A percentile compares a stretch with the other conserved stretches of the same genome.
phyloP scores from a whole-genome alignment of 2,113 vertebrate species.

The Podocnemis expansa region DNA sequence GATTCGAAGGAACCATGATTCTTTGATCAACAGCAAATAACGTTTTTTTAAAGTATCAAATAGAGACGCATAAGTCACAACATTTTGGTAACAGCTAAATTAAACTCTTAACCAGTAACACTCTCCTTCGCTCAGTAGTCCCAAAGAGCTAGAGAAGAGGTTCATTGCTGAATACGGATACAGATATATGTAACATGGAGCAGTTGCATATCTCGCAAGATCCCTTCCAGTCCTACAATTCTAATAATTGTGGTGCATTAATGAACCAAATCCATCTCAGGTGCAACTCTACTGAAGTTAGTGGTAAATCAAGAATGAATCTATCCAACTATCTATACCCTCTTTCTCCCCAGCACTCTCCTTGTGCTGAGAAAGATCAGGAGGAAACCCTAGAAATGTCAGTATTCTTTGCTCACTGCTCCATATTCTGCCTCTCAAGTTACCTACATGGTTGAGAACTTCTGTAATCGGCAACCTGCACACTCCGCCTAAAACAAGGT shows the following conservation, averaged over 20 bases:
- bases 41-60: neutral
- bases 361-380: neutral
- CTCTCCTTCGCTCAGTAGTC: neutral
- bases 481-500: neutral
- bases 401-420: neutral
- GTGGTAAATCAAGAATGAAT: neutral
- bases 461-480: neutral
- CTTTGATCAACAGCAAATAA: neutral
- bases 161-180: neutral
- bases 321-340: neutral
- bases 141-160: neutral
- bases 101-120: neutral
- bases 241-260: neutral
- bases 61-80: neutral
- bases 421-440: neutral
- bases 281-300: neutral
- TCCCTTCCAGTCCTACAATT: too few relatives aligned
- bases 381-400: neutral
- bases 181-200: neutral
- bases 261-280: neutral
- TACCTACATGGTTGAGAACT: neutral
- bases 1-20: neutral
- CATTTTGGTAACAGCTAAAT: neutral
- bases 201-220: too few relatives aligned
- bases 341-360: neutral